Conservation (phyloP, 2,113 vertebrate genomes). For the Centrocercus urophasianus region DNA sequence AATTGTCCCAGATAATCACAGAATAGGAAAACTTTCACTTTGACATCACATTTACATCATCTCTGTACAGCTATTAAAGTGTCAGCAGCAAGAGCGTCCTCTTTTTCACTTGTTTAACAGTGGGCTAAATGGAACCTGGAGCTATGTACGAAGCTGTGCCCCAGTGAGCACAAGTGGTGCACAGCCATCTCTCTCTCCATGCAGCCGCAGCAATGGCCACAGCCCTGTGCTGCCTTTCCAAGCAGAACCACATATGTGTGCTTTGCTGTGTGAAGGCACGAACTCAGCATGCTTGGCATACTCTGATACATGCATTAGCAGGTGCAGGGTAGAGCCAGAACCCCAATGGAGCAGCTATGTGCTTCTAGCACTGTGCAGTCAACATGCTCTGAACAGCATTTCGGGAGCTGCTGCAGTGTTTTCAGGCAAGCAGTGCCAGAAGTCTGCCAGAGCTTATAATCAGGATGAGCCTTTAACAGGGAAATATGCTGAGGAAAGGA, state of each 20-base stretch:
- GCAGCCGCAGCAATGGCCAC: rapidly evolving
- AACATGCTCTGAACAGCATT: not conserved
- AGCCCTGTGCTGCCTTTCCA: not conserved
- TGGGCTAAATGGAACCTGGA: not conserved
- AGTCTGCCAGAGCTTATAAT: not conserved
- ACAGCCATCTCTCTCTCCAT: not conserved
- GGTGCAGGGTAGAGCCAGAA: not conserved
- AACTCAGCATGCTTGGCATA: rapidly evolving
- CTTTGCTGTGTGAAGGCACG: rapidly evolving
- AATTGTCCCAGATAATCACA: not conserved
- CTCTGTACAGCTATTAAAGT: not conserved
- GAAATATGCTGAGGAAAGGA: not conserved
- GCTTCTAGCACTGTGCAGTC: not conserved
- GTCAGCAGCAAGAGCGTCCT: not conserved
- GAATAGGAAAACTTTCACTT: not conserved
- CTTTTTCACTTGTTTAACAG: not conserved
- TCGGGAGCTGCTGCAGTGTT: not conserved
- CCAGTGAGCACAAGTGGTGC: not conserved
- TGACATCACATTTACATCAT: not conserved
- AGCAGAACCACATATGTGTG: rapidly evolving
- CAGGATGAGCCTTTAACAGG: not conserved
- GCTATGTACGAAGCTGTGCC: not conserved
- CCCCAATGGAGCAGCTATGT: not conserved
- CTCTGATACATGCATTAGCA: not conserved
- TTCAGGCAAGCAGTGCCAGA: not conserved